Conservation (phyloP, 2,888 invertebrate species). For the Leucoptera coffeella region DNA sequence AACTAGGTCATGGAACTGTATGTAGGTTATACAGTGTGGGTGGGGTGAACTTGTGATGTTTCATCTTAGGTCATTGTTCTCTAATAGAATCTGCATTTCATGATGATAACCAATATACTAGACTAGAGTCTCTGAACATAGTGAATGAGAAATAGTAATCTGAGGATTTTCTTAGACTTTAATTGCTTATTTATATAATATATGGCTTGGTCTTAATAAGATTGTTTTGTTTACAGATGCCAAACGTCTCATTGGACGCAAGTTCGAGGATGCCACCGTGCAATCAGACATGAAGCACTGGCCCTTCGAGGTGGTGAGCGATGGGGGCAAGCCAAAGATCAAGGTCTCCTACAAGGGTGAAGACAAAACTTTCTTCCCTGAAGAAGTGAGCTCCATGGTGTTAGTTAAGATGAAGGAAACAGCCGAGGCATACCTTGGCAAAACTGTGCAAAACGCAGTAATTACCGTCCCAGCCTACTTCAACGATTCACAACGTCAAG, state of each 20-base stretch:
- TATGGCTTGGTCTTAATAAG: constrained; percentile 5
- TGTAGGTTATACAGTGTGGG: no score
- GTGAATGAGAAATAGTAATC: constrained; percentile 47
- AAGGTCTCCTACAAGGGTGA: constrained; percentile 85
- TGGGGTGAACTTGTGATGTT: not conserved
- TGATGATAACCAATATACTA: constrained; percentile 57
- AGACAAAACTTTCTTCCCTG: constrained; percentile 81
- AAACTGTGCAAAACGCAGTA: constrained; percentile 78
- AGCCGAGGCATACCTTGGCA: constrained; percentile 83
- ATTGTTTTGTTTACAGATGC: constrained; percentile 64
- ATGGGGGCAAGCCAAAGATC: constrained; percentile 75
- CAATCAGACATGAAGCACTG: constrained; percentile 92
- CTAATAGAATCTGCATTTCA: constrained; percentile 11
- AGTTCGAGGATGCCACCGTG: constrained; percentile 82
- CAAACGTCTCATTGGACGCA: constrained; percentile 88
- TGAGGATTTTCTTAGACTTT: constrained; percentile 17
- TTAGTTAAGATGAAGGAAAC: constrained; percentile 91
- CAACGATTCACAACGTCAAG: constrained; percentile 87
- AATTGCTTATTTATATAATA: not conserved
- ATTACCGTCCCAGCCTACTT: constrained; percentile 89
- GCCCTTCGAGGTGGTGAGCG: constrained; percentile 84
- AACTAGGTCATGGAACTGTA: no score
- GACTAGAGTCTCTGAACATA: constrained; percentile 62
- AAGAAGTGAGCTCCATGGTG: constrained; percentile 91
- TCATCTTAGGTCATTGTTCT: not conserved